These are phyloP conservation scores for Protaetia brevitarsis DNA, from an alignment of 1,140 invertebrate genomes.

Conservation along the genomic window DNA sequence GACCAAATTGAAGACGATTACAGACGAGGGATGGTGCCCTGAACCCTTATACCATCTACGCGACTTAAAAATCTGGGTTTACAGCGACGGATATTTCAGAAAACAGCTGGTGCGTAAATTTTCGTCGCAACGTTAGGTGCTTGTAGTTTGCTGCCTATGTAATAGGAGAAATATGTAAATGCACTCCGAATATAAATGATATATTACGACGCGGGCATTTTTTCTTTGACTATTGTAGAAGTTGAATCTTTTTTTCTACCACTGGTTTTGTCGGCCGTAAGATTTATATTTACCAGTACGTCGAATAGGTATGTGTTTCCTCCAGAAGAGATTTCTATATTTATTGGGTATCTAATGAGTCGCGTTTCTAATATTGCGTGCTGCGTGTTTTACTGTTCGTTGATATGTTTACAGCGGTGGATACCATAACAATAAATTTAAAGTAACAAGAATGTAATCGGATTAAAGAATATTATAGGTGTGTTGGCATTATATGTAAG, in stretches of 20 bases:
- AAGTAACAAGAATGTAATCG: too few relatives aligned
- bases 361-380: not conserved
- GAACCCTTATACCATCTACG: not conserved
- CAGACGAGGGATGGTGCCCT: not conserved
- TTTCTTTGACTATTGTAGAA: not conserved
- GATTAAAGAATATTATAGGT: too few relatives aligned
- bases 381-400: not conserved
- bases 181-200: constrained; percentile 11
- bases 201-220: not conserved
- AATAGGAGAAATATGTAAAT: constrained; percentile 22
- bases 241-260: not conserved
- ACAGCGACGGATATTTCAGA: constrained; percentile 8
- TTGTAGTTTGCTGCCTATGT: constrained; percentile 17
- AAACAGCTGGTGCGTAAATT: constrained; percentile 20
- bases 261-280: not conserved
- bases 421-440: too few relatives aligned
- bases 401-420: too few relatives aligned
- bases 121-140: constrained; percentile 6
- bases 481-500: too few relatives aligned
- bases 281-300: constrained; percentile 8
- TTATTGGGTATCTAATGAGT: not conserved
- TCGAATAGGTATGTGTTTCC: too few relatives aligned
- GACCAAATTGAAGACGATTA: constrained; percentile 12
- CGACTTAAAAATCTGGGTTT: not conserved
- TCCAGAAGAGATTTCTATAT: too few relatives aligned